These are phyloP conservation scores for Eutolmus rufibarbis DNA, from an alignment of 2,888 invertebrate species.

Conservation along the genomic window DNA sequence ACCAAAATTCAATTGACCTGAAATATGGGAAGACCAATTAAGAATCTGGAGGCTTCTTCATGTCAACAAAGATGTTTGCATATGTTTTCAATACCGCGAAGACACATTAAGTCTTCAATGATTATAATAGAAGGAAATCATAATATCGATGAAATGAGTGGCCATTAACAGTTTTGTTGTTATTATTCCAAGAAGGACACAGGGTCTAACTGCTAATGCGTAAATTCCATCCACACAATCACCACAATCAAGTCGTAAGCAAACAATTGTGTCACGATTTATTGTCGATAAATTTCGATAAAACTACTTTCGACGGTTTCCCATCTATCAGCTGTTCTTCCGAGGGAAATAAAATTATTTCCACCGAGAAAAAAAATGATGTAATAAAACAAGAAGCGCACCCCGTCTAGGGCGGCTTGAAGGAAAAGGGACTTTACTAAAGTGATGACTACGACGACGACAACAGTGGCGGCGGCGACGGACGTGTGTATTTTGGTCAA, in stretches of 20 bases:
- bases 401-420: neutral
- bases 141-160: neutral
- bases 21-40: neutral
- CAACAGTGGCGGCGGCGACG: neutral
- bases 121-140: neutral
- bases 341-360: constrained; percentile 11
- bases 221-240: neutral
- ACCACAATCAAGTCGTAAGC: constrained; percentile 11
- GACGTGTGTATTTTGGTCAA: constrained; percentile 10
- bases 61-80: neutral
- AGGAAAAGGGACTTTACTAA: neutral
- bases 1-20: no score
- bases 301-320: neutral
- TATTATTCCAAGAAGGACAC: neutral
- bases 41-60: neutral
- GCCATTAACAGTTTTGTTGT: neutral
- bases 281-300: constrained; percentile 11
- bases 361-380: neutral
- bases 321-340: neutral
- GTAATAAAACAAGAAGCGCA: neutral
- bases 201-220: neutral
- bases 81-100: neutral
- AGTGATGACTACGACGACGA: neutral
- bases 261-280: constrained; percentile 1
- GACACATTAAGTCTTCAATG: neutral